Evolutionary conservation across 1,140 invertebrate species (phyloP), one percentile per base, ranked within the genome.

Genomic region (Aphaenogaster floridana): DNA sequence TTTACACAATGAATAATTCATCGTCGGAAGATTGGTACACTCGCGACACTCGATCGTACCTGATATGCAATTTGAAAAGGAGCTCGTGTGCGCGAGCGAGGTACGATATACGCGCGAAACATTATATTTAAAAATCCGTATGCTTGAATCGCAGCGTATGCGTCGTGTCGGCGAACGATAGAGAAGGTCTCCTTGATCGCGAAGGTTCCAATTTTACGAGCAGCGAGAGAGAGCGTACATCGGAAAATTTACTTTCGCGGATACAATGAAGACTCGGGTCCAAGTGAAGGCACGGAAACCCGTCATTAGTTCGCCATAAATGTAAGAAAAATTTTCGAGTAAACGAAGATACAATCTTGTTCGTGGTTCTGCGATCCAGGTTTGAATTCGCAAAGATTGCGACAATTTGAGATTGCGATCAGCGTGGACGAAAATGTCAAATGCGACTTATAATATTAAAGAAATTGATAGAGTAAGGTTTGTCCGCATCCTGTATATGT

Each of bases 1-100:
- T 91, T 91, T 91, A 91, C 90, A 89, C 90, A 91, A 91, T 91
- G 90, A 91, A 91, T 91, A 78, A 91, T 91, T 91, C 90, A 91
- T 87, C 90, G 90, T 66, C 85, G 83, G 85, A 91, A 91, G 90
- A 91, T 91, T 91, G 90, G 90, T 91, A 89, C 84, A 91, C 85
- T 91, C 90, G 88, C 90, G 79, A 91, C 90, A 89, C 88, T 91
- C 90, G 90, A 91, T 91, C 90, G 87, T 89, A 86, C 87, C 90
- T 87, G 90, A 91, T 91, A 86, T 91, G 90, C 90, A 91, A 91
- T 91, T 91, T 91, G 90, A 91, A 91, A 91, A 91, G 89, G 81
- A 91, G 89, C 90, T 83, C 88, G 86, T 45, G 52, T 36, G 50
- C 39, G 79, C 39, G 63, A 85, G 86, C 68, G 86, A 63, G 57